Conservation (phyloP, 2,888 invertebrate genomes). For the Zaprionus bogoriensis region DNA sequence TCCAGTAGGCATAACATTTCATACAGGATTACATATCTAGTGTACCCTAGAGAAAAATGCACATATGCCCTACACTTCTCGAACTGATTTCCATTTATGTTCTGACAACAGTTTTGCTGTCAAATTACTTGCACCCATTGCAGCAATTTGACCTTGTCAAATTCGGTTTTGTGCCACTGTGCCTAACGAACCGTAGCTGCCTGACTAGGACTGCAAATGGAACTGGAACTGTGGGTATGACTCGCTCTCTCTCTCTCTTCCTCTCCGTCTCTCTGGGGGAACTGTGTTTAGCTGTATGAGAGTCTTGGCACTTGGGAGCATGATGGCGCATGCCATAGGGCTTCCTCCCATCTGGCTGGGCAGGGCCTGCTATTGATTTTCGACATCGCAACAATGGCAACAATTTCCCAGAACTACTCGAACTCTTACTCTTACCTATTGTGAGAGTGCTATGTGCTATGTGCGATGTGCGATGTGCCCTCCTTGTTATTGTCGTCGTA, state of each 20-base stretch:
- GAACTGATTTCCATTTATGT: too few relatives aligned
- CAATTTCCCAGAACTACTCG: slow-evolving; percentile 11
- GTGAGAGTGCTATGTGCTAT: slow-evolving; percentile 5
- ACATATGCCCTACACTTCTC: too few relatives aligned
- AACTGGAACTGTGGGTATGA: background rate
- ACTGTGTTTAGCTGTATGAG: too few relatives aligned
- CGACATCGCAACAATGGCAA: slow-evolving; percentile 28
- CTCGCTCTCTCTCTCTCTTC: too few relatives aligned
- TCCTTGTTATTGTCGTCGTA: background rate
- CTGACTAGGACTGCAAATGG: slow-evolving; percentile 7
- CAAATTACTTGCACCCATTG: slow-evolving; percentile 26
- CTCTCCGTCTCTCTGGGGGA: too few relatives aligned
- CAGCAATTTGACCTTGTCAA: slow-evolving; percentile 36
- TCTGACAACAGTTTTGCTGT: background rate
- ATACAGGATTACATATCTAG: too few relatives aligned
- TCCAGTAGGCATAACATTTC: too few relatives aligned
- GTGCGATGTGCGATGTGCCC: background rate
- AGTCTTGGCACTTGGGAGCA: slow-evolving; percentile 13
- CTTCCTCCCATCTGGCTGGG: slow-evolving; percentile 24
- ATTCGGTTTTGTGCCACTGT: slow-evolving; percentile 45
- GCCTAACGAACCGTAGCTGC: slow-evolving; percentile 47
- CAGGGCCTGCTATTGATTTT: slow-evolving; percentile 58
- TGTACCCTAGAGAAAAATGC: too few relatives aligned
- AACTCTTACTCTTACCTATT: background rate
- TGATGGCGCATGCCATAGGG: slow-evolving; percentile 45